A percentile compares a stretch with the other conserved stretches of the same genome.
phyloP scores from a whole-genome alignment of 2,113 vertebrate species.

The Tachycineta bicolor region DNA sequence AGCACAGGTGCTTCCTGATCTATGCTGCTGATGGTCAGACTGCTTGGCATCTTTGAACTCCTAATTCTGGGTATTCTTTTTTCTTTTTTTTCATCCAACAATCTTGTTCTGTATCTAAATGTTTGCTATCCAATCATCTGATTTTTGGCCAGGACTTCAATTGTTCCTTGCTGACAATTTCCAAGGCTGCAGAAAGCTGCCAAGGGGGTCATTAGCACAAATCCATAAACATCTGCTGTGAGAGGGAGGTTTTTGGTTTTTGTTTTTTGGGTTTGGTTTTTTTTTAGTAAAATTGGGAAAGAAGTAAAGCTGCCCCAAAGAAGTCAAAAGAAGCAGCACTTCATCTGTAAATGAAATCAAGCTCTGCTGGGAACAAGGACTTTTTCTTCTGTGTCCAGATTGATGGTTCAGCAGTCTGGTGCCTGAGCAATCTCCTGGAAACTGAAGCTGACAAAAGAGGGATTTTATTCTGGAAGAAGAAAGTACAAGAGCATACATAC shows the following conservation, averaged over 20 bases:
- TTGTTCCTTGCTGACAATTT: neutral
- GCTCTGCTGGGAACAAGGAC: neutral
- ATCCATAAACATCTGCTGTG: slow-evolving; percentile 42
- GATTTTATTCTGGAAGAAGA: neutral
- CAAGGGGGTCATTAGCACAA: slow-evolving; percentile 34
- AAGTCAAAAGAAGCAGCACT: neutral
- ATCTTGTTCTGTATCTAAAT: neutral
- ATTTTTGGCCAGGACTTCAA: slow-evolving; percentile 19
- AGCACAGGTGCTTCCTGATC: neutral
- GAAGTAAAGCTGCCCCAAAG: neutral
- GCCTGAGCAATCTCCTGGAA: neutral
- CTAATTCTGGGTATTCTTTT: neutral
- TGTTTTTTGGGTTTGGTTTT: too few species aligned
- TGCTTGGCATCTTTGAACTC: neutral
- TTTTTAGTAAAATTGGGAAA: neutral
- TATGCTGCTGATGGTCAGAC: neutral
- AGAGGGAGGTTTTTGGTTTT: neutral
- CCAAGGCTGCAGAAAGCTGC: neutral
- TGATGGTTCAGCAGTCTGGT: neutral
- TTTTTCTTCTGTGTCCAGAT: neutral
- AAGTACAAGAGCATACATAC: neutral
- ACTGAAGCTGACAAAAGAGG: neutral
- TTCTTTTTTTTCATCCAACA: neutral
- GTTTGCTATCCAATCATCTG: neutral
- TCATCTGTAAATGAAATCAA: neutral